Base-by-base conservation (phyloP, 2,113 vertebrate species). In the Muscicapa adusta region DNA sequence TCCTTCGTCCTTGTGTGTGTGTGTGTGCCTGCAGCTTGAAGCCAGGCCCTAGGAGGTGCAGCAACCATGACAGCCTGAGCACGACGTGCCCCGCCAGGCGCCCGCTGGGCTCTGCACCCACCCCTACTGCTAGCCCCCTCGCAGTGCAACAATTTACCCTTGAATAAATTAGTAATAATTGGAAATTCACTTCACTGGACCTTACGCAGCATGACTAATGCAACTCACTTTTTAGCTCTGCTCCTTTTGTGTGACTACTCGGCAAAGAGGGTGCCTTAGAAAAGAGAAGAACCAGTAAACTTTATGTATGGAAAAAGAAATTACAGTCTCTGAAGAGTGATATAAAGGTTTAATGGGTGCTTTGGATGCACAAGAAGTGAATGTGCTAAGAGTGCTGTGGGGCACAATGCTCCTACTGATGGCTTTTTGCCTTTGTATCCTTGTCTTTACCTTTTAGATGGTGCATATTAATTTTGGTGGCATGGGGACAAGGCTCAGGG, bases 121-220 rank as follows among this genome's bases (percentile, higher is more conserved):
- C 89, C 93, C 94, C 95, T 91, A 93, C 91, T 77, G 91, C 93
- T 92, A 56, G 91, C 87, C 93, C 92, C 85, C 95, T 95, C 2
- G 0, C 94, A 93, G 96, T 67, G 95, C 89, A 91, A 95, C 95
- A 85, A 96, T 96, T 94, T 97, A 96, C 78, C 88, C 93, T 88
- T 90, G 96, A 91, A 97, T 96, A 97, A 95, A 96, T 96, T 95
- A 96, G 96, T 93, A 96, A 95, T 96, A 94, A 97, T 48, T 95
- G 94, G 96, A 96, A 97, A 97, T 90, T 63, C 91, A 97, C 91
- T 94, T 97, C 95, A 86, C 93, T 91, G 95, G 96, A 95, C 95
- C 94, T 97, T 96, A 96, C 91, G 9, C 95, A 96, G 95, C 93
- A 96, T 90, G 94, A 96, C 95, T 95, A 97, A 96, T 95, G 95